Conservation (phyloP, 2,888 invertebrate species). For the Serrognathus titanus region DNA sequence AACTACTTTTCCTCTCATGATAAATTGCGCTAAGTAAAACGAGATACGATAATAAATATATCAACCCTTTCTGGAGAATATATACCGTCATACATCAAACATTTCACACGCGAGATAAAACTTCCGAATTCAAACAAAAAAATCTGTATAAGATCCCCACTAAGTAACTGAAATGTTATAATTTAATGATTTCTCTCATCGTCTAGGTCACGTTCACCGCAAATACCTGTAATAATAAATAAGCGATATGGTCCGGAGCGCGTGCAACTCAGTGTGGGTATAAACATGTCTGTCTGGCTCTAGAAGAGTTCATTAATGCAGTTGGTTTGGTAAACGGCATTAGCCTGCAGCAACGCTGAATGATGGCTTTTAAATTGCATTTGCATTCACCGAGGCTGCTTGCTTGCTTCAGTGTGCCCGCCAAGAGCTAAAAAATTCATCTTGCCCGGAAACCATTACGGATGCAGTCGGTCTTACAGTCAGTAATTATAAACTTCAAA, state of each 20-base stretch:
- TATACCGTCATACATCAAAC: too few relatives aligned
- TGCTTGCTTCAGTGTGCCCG: neutral
- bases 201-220: slow-evolving; percentile 47
- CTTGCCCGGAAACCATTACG: neutral
- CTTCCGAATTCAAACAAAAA: neutral
- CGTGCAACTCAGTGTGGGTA: slow-evolving; percentile 48
- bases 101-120: too few relatives aligned
- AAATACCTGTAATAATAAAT: slow-evolving; percentile 48
- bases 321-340: slow-evolving; percentile 48
- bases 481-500: neutral
- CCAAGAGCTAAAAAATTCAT: slow-evolving; percentile 1
- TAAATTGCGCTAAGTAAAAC: too few relatives aligned
- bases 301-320: slow-evolving; percentile 50
- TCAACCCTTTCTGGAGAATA: too few relatives aligned
- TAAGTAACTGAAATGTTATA: slow-evolving; percentile 26
- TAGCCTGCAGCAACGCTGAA: slow-evolving; percentile 45
- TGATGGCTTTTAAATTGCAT: slow-evolving; percentile 49
- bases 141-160: neutral
- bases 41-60: too few relatives aligned
- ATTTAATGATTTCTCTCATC: slow-evolving; percentile 46
- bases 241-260: slow-evolving; percentile 49
- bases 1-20: too few relatives aligned
- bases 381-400: slow-evolving; percentile 35
- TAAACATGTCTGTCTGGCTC: slow-evolving; percentile 48
- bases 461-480: neutral